These are phyloP conservation scores for Holotrichia oblita DNA, from an alignment of 1,140 invertebrate genomes.

Conservation along the genomic window DNA sequence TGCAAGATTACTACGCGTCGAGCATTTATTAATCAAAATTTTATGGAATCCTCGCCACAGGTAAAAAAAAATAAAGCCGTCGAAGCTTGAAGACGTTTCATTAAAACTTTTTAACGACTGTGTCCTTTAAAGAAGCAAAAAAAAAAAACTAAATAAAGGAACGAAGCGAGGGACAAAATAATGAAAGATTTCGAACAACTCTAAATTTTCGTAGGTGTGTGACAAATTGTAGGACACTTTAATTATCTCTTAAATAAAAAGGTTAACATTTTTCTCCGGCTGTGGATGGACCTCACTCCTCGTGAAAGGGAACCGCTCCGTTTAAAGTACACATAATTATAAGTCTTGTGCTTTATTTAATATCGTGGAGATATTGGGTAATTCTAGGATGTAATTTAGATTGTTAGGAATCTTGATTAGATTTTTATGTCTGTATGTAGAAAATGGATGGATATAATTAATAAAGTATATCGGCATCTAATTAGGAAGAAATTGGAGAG, in stretches of 20 bases:
- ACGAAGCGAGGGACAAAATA: neutral
- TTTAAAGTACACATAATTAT: slow-evolving; percentile 19
- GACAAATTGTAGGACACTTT: slow-evolving; percentile 29
- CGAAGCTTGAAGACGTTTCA: slow-evolving; percentile 20
- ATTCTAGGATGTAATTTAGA: neutral
- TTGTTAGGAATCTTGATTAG: neutral
- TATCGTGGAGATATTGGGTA: neutral
- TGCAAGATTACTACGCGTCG: slow-evolving; percentile 19
- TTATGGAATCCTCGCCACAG: slow-evolving; percentile 17
- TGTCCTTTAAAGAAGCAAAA: neutral
- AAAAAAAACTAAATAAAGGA: too few species aligned
- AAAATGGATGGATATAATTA: neutral
- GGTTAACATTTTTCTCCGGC: neutral
- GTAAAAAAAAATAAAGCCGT: slow-evolving; percentile 29
- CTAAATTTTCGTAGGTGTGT: slow-evolving; percentile 32
- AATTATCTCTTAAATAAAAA: slow-evolving; percentile 29
- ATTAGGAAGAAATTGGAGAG: neutral
- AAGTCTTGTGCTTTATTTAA: slow-evolving; percentile 11
- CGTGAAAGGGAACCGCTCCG: neutral
- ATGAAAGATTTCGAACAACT: slow-evolving; percentile 24
- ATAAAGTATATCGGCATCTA: neutral
- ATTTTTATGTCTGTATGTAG: neutral
- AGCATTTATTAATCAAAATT: slow-evolving; percentile 24
- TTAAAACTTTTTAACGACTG: slow-evolving; percentile 36
- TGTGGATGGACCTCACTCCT: neutral